Base-by-base conservation (phyloP, 2,888 invertebrate genomes). In the Tinea trinotella region DNA sequence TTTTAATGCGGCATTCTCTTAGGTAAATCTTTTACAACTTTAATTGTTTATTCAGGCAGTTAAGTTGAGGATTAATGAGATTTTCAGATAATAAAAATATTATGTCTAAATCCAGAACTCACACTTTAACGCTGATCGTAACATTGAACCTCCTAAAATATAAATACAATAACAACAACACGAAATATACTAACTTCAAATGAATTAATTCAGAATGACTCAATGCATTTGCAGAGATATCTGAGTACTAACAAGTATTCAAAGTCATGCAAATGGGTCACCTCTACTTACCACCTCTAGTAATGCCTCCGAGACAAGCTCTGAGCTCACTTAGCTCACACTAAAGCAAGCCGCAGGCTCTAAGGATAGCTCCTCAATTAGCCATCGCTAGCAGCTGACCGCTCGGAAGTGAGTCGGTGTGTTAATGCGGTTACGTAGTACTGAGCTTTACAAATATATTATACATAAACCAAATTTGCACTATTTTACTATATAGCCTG, bases 321-420 rank as follows among this genome's bases (percentile, higher is more conserved):
- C 66, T 66, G 64, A 71, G 71, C 70, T 73, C 73, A 74, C 76
- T 77, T 76, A 77, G 75, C 66, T 66, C 66, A 66, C 74, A 78
- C 80, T 80, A 78, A 76, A 73, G 67, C 40, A 54, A 44, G 13
- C 53, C 56, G 49, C 52, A 68, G 64, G 63, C 67, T 64, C 67
- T 72, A 79, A 76, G 81, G 81, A 78, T 71, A 71, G 68, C 71
- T 78, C 74, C 82, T 79, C 83, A 84, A 84, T 84, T 82, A 81
- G 76, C 76, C 72, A 76, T 78, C 79, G 70, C 74, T 71, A 65
- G 73, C 72, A 74, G 76, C 75, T 80, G 81, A 80, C 83, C 83
- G 71, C 78, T 75, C 64, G 66, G 70, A 72, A 74, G 46, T 46
- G 46, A 46, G 46, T 7, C 40, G 40, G 40, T 40, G 46, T 46